A percentile compares a stretch with the other conserved stretches of the same genome.
phyloP scores from a whole-genome alignment of 1,140 invertebrate genomes.

The Hylaeus volcanicus region DNA sequence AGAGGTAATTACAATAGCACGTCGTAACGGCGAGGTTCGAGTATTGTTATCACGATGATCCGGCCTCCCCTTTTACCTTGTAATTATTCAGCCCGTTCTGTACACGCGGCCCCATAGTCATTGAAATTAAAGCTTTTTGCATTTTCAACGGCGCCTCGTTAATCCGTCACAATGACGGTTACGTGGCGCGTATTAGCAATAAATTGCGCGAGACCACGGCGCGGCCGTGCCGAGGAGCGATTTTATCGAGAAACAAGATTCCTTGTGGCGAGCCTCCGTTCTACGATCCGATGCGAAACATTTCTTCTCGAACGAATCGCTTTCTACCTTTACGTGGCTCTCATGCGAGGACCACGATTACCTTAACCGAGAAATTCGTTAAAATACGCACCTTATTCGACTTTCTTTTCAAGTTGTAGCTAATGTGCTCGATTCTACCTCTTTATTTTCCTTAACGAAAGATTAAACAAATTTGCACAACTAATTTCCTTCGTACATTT shows the following conservation, averaged over 20 bases:
- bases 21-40: constrained; percentile 35
- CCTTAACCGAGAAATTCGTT: too few species aligned
- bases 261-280: background rate
- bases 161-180: constrained; percentile 47
- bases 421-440: too few species aligned
- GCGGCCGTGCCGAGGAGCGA: background rate
- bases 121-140: constrained; percentile 48
- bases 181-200: constrained; percentile 21
- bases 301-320: constrained; percentile 5
- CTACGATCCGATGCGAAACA: background rate
- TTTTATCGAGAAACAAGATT: constrained; percentile 29
- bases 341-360: too few species aligned
- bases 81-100: constrained; percentile 41
- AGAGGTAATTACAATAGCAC: constrained; percentile 52
- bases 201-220: constrained; percentile 9
- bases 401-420: too few species aligned
- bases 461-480: too few species aligned
- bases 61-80: constrained; percentile 22
- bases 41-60: constrained; percentile 55
- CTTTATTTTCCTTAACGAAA: too few species aligned
- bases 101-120: constrained; percentile 34
- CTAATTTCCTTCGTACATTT: too few species aligned
- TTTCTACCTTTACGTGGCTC: background rate
- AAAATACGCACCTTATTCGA: too few species aligned
- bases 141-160: constrained; percentile 53